Evolutionary conservation across 2,113 vertebrate genomes (phyloP).

Genomic region (Carlito syrichta): DNA sequence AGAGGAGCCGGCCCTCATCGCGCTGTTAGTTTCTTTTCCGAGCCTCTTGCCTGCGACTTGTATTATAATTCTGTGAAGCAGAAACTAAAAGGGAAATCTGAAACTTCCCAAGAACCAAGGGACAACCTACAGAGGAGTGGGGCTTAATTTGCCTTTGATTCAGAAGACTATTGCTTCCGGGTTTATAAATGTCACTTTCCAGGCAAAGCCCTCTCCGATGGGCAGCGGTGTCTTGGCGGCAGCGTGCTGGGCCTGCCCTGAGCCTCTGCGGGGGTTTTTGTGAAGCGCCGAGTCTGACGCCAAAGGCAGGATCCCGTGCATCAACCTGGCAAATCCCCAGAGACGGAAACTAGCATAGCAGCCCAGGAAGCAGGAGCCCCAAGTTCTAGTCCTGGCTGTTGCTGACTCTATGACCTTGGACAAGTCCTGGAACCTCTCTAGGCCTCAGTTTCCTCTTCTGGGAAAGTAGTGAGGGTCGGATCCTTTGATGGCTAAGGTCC

Average conservation of each 20-base stretch:
- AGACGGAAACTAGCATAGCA: background rate
- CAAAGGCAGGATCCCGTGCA: background rate
- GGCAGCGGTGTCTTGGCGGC: background rate
- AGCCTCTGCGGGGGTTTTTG: background rate
- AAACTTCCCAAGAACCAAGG: constrained; percentile 52
- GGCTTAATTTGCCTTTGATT: background rate
- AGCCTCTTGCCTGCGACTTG: background rate
- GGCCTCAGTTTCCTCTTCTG: background rate
- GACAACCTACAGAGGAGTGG: background rate
- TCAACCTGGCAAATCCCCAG: background rate
- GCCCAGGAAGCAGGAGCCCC: background rate
- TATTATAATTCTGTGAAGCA: constrained; percentile 39
- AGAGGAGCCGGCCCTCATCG: background rate
- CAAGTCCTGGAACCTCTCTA: background rate
- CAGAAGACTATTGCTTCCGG: background rate
- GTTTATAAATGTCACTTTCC: background rate
- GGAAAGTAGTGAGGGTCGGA: background rate
- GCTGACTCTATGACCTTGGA: background rate
- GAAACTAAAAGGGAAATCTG: constrained; percentile 36
- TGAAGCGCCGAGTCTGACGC: background rate
- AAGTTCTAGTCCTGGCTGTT: background rate
- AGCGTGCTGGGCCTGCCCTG: background rate
- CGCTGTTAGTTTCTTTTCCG: background rate
- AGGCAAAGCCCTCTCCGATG: background rate
- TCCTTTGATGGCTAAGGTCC: background rate